Base-by-base conservation (phyloP, 1,140 invertebrate species). In the Eupristina koningsbergeri region DNA sequence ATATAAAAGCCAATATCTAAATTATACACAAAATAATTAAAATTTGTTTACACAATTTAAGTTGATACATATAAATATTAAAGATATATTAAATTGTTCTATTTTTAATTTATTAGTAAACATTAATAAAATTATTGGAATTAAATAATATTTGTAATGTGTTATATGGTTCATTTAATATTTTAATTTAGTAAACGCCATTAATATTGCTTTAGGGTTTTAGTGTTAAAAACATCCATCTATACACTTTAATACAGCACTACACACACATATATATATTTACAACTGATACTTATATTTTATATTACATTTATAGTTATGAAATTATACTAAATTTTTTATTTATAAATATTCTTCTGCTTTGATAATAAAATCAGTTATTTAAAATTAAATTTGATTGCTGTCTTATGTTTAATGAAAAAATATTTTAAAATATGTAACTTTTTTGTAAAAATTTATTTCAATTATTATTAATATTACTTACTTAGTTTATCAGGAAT, bases 1-100 rank as follows among this genome's bases (percentile, higher is more conserved):
- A 69, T 75, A 83, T 77, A 82, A 73, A 53, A 85, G 74, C 81
- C 45, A 80, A 76, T 36, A 39, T 69, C 29, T 39, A 13, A 13
- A 39, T 69, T 71, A 80, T 15, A 36, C 50, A 80, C 31, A 36
- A 76, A 61, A 29, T 31, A 61, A 34, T 17, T 58, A 80, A 29
- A 69, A 69, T 69, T 26, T 29, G 41, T 80, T 50, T 29, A 80
- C 11, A 47, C 63, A 47, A 29, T 47, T 41, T 47, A 69, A 17
- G 13, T 50, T 78, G 19, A 22, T 78, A 36, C n/a, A n/a, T 17
- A n/a, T 67, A 7, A 15, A 67, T 67, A 67, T 67, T 67, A 34
- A 67, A 67, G n/a, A 67, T 67, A 36, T 34, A 67, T 17, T 67
- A 67, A 67, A 17, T 17, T 67, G 7, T 34, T 36, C n/a, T 36